These are phyloP conservation scores for Pitta sordida DNA, from an alignment of 2,113 vertebrate species.

Conservation along the genomic window DNA sequence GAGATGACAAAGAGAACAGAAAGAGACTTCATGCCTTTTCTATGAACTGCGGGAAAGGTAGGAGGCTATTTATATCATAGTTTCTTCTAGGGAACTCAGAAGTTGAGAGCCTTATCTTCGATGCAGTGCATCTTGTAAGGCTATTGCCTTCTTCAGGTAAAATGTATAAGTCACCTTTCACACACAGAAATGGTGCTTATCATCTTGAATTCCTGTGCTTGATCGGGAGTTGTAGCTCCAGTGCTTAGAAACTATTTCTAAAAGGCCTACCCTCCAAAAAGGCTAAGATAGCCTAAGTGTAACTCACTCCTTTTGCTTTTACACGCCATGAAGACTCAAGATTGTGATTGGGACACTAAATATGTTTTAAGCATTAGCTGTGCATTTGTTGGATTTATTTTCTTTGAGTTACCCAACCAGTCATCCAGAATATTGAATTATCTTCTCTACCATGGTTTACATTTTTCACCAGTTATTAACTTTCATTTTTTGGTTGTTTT, in stretches of 20 bases:
- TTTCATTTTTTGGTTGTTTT: background rate
- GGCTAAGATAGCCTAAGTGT: background rate
- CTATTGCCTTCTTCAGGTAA: background rate
- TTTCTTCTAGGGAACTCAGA: background rate
- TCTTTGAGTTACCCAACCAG: background rate
- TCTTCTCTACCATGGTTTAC: background rate
- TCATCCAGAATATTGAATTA: background rate
- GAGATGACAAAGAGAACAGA: background rate
- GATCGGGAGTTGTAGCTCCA: background rate
- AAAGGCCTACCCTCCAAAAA: background rate
- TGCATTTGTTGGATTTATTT: background rate
- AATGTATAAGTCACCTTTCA: background rate
- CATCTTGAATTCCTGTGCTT: background rate
- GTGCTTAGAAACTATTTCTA: background rate
- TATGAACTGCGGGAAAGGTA: background rate
- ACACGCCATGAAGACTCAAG: background rate
- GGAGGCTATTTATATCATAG: background rate
- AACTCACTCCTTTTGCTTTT: background rate
- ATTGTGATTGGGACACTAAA: background rate
- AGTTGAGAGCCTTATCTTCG: background rate
- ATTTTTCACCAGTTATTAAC: background rate
- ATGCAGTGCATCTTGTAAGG: background rate
- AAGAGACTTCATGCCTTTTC: background rate
- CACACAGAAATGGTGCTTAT: background rate
- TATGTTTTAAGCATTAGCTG: background rate